A percentile compares a stretch with the other conserved stretches of the same genome.
phyloP scores from a whole-genome alignment of 2,113 vertebrate species.

The Felis chaus region DNA sequence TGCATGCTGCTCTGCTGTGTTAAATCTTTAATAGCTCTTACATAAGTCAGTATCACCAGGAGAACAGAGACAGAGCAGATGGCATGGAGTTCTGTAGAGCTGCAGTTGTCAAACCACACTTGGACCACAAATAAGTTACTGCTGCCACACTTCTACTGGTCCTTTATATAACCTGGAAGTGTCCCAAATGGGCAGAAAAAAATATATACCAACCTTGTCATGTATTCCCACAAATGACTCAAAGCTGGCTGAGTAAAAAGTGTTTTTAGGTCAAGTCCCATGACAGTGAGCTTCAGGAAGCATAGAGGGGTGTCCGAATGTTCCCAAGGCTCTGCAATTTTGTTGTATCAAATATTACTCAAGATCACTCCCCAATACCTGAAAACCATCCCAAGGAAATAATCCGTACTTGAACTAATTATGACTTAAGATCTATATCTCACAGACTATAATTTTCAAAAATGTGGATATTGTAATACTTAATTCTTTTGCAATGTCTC shows the following conservation, averaged over 20 bases:
- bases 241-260: slow-evolving; percentile 20
- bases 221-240: slow-evolving; percentile 44
- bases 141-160: not conserved
- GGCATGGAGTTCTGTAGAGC: not conserved
- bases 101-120: slow-evolving; percentile 11
- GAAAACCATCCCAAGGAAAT: slow-evolving; percentile 45
- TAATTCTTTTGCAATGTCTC: slow-evolving; percentile 22
- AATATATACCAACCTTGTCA: not conserved
- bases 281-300: slow-evolving; percentile 25
- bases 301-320: not conserved
- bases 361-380: slow-evolving; percentile 30
- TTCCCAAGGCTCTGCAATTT: slow-evolving; percentile 23
- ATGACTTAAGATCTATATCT: not conserved
- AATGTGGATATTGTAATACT: not conserved
- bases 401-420: slow-evolving; percentile 27
- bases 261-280: slow-evolving; percentile 40
- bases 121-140: not conserved
- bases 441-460: not conserved
- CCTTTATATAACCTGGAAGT: not conserved
- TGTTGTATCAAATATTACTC: slow-evolving; percentile 10
- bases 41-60: not conserved
- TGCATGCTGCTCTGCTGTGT: not conserved
- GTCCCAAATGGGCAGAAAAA: slow-evolving; percentile 37
- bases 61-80: not conserved
- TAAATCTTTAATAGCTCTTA: not conserved